Evolutionary conservation across 2,113 vertebrate species (phyloP), one percentile per base, ranked within the genome.

Genomic region (Leptobrachium ailaonicum): DNA sequence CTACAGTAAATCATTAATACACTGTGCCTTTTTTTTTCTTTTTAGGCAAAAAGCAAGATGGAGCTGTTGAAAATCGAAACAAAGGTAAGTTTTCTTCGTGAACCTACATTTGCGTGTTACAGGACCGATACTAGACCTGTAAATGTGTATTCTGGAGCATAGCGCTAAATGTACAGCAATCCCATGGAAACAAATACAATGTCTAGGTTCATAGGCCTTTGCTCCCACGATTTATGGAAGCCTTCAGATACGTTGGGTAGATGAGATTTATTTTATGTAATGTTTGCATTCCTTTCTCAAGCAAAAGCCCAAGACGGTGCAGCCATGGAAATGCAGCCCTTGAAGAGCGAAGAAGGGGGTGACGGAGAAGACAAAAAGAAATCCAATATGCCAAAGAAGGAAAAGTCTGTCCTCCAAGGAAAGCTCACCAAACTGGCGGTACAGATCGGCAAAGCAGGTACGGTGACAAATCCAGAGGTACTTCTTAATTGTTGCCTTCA

Each of bases 391-490:
- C 92, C 95, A 86, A 99, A 99, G 90, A 99, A 99, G 84, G 98
- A 99, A 84, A 99, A 99, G 87, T 99, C 98, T 0, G 98, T 99
- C 84, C 94, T 99, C 70, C 98, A 99, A 86, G 98, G 98, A 73
- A 99, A 99, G 84, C 95, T 99, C 75, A 99, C 97, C 78, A 99
- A 98, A 86, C 88, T 99, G 0, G 98, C 98, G 6, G 98, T 99
- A 76, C 98, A 99, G 87, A 99, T 99, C 86, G 98, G 98, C 85
- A 99, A 99, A 97, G 97, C 96, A 92, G 98, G 98, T 98, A 81
- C 41, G 2, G 20, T 32, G 20, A 32, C 20, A 32, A 32, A 32
- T 32, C 20, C 20, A 32, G 20, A 32, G 20, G 20, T 32, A 32
- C 20, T 32, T 32, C 20, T 32, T 32, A 32, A 32, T 1, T 32